Evolutionary conservation across 2,888 invertebrate genomes (phyloP).

Genomic region (Pharmacophagus antenor): DNA sequence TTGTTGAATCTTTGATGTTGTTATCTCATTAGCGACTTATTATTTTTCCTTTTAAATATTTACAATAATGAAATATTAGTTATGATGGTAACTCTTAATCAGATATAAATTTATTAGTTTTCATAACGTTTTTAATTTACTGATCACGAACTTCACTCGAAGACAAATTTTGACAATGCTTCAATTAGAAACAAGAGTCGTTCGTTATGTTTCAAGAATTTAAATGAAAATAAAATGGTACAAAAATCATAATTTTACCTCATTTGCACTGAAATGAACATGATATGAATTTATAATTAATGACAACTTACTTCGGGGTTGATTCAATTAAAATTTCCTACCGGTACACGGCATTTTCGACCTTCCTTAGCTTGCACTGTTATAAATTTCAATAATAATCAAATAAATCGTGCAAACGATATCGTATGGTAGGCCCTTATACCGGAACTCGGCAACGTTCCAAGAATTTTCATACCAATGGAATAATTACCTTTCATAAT

Average conservation of each 20-base stretch:
- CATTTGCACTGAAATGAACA: conserved; percentile 19
- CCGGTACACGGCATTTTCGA: conserved; percentile 20
- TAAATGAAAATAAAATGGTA: too few relatives aligned
- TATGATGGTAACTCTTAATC: too few relatives aligned
- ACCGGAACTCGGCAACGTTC: conserved; percentile 15
- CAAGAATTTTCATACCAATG: conserved; percentile 31
- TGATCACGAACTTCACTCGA: too few relatives aligned
- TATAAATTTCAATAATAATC: conserved; percentile 55
- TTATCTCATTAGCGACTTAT: not conserved
- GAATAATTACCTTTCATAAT: conserved; percentile 6
- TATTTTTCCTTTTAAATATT: too few relatives aligned
- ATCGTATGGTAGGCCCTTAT: conserved; percentile 7
- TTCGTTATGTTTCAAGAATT: too few relatives aligned
- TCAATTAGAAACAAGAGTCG: too few relatives aligned
- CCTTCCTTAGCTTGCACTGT: conserved; percentile 38
- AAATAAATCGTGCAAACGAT: conserved; percentile 23
- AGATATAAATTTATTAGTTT: too few relatives aligned
- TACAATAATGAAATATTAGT: too few relatives aligned
- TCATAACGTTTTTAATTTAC: too few relatives aligned
- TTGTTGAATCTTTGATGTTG: conserved; percentile 48
- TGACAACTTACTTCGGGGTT: conserved; percentile 20
- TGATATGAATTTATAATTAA: conserved; percentile 17
- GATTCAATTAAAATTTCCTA: conserved; percentile 19
- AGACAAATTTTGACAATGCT: too few relatives aligned
- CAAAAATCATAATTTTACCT: too few relatives aligned